A percentile compares a stretch with the other conserved stretches of the same genome.
Conservation (phyloP, 2,888 invertebrate genomes). For the Oscheius sp. region DNA sequence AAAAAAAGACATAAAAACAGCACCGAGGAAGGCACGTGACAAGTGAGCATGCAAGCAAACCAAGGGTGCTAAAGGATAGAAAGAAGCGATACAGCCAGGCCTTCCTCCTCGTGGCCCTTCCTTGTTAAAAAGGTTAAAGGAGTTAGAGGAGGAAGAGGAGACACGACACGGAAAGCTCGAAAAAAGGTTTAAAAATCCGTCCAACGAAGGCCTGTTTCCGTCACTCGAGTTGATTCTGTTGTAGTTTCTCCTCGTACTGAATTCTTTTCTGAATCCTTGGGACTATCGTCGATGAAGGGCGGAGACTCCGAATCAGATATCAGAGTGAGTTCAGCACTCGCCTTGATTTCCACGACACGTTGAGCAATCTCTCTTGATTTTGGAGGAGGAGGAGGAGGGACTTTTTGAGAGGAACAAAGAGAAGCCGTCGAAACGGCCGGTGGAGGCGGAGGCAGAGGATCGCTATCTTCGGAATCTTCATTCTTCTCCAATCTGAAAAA, state of each 20-base stretch:
- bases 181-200: constrained; percentile 42
- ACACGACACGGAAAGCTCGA: constrained; percentile 14
- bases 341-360: constrained; percentile 32
- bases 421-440: constrained; percentile 33
- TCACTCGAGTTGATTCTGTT: constrained; percentile 29
- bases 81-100: constrained; percentile 24
- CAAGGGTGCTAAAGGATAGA: not conserved
- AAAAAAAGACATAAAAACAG: constrained; percentile 3
- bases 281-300: constrained; percentile 61
- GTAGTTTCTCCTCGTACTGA: not conserved
- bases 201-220: constrained; percentile 38
- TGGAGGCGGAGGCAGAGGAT: constrained; percentile 58
- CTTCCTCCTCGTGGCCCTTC: too few species aligned
- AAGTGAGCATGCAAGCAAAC: constrained; percentile 11
- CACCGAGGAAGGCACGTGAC: constrained; percentile 19
- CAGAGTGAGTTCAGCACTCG: constrained; percentile 17
- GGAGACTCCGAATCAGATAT: constrained; percentile 39
- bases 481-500: constrained; percentile 32
- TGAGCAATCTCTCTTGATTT: constrained; percentile 44
- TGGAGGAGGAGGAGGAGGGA: constrained; percentile 57
- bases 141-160: not conserved
- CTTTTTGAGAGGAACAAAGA: constrained; percentile 8
- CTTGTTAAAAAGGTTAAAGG: constrained; percentile 20
- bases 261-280: constrained; percentile 37
- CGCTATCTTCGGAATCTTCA: constrained; percentile 44